A percentile compares a stretch with the other conserved stretches of the same genome.
phyloP scores from a whole-genome alignment of 2,113 vertebrate genomes.

The Stictonetta naevosa region DNA sequence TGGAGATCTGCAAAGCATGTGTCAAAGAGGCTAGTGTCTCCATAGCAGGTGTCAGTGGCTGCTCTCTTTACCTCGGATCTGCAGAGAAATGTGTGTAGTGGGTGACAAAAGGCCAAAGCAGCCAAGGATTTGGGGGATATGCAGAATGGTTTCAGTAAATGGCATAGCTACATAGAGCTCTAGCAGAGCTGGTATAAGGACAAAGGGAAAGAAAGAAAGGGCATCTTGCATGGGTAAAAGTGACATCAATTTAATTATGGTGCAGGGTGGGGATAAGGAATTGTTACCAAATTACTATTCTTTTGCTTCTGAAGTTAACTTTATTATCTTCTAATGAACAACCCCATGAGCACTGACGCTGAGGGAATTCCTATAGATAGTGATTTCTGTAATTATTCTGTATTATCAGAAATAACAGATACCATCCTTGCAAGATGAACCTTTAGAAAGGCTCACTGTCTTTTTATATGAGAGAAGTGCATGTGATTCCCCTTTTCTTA shows the following conservation, averaged over 20 bases:
- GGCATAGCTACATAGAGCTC: not conserved
- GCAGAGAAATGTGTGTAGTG: not conserved
- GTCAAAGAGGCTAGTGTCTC: not conserved
- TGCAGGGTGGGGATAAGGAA: not conserved
- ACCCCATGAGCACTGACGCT: not conserved
- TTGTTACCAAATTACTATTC: not conserved
- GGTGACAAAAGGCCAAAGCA: not conserved
- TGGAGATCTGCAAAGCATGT: not conserved
- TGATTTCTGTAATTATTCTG: not conserved
- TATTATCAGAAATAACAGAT: not conserved
- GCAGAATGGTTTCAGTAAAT: not conserved
- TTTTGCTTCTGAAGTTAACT: not conserved
- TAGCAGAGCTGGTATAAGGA: not conserved
- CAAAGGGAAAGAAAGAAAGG: not conserved
- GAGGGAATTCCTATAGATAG: not conserved
- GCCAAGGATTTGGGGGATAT: not conserved
- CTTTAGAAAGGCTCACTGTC: not conserved
- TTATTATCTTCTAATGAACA: not conserved
- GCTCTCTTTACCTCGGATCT: not conserved
- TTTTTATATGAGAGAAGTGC: not conserved
- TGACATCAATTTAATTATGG: not conserved
- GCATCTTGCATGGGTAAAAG: not conserved
- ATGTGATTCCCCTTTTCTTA: not conserved
- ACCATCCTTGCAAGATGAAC: not conserved
- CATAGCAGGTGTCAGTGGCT: not conserved